A percentile compares a stretch with the other conserved stretches of the same genome.
These are phyloP conservation scores for Paracyclopina nana DNA, from an alignment of 1,140 invertebrate species.

Conservation along the genomic window DNA sequence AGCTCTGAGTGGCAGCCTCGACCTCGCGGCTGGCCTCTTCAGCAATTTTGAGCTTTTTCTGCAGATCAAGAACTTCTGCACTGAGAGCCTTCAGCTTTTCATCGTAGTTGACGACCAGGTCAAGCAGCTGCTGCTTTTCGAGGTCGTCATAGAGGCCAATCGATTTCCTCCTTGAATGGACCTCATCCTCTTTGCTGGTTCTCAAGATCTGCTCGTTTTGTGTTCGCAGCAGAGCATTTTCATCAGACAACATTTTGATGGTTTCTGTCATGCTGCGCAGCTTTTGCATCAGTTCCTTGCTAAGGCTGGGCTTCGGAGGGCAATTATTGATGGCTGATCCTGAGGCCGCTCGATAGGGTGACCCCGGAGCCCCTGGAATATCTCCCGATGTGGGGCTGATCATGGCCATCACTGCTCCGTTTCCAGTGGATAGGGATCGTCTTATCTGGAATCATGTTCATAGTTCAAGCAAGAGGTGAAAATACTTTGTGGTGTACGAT, in stretches of 20 bases:
- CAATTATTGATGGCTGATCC: not conserved
- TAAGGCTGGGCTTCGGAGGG: not conserved
- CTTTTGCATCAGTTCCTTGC: slow-evolving; percentile 6
- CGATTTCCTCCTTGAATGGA: no score
- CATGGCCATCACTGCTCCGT: no score
- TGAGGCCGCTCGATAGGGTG: slow-evolving; percentile 5
- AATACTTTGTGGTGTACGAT: no score
- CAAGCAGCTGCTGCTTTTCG: not conserved
- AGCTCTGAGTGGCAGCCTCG: not conserved
- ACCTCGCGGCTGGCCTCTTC: not conserved
- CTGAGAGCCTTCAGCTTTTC: not conserved
- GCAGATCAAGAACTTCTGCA: not conserved
- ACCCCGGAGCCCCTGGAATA: not conserved
- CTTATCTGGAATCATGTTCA: no score
- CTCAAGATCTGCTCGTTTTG: not conserved
- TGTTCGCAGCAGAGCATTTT: not conserved
- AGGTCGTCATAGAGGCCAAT: slow-evolving; percentile 5
- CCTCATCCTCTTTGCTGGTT: no score
- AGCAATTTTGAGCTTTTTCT: no score
- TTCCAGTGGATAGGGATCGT: no score
- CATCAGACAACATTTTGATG: slow-evolving; percentile 5
- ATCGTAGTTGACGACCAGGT: not conserved
- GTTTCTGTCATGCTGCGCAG: slow-evolving; percentile 9
- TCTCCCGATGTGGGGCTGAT: no score
- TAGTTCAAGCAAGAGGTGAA: no score